Base-by-base conservation (phyloP, 37 sponge, comb jelly and placozoan species). In the Axinella damicornis region DNA sequence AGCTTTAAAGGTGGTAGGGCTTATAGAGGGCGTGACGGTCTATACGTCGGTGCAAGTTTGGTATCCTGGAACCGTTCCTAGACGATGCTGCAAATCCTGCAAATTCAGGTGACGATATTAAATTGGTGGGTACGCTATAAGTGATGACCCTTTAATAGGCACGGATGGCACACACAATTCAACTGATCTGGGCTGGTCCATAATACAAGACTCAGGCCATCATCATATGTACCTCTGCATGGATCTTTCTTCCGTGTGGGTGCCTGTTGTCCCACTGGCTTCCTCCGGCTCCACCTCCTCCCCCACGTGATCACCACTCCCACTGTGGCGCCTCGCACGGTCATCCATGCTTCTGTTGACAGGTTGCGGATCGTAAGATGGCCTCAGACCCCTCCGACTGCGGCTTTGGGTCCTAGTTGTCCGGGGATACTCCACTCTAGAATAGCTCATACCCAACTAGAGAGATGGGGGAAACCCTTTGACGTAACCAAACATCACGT, bases 401-500 rank as follows among this genome's bases (percentile, higher is more conserved):
- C 6, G 31, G 20, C 69, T 32, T 30, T 67, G 69, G 19, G 69
- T 32, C 12, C 69, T 67, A 6, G 31, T 28, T 33, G 69, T 67
- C 5, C 69, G 69, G 28, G 69, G 31, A 67, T 67, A 30, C 19
- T 28, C 34, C 19, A 46, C 46, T 46, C 46, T 46, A 46, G 69
- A 33, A 5, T 67, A 33, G 34, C 69, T 67, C 69, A 67, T 67
- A 2, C 34, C n/a, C n/a, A n/a, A n/a, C n/a, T n/a, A n/a, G n/a
- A n/a, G n/a, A n/a, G n/a, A n/a, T n/a, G 28, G 69, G 69, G 69
- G 34, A 67, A 28, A 19, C 35, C 69, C 69, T 33, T 6, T 67
- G 31, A 25, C 62, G 62, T 14, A 61, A 27, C 12, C 4, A 4
- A 61, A 61, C 22, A n/a, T 61, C 25, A 27, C 25, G 22, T 61